These are phyloP conservation scores for Trissonchulus latispiculum DNA, from an alignment of 2,888 invertebrate genomes.

Conservation along the genomic window DNA sequence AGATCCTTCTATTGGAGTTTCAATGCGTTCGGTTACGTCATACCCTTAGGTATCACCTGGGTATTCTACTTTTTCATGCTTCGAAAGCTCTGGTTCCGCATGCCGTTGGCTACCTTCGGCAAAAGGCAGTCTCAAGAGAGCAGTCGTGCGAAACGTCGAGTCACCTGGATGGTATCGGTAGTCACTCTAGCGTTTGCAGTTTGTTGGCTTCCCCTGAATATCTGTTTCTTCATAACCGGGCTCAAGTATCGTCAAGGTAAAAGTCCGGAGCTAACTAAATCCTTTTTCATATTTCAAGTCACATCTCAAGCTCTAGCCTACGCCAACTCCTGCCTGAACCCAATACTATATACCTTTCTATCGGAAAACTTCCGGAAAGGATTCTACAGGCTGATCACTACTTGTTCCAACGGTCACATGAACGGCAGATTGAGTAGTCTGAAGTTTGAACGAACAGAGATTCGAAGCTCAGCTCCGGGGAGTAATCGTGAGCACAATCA, in stretches of 20 bases:
- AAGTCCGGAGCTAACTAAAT: constrained; percentile 22
- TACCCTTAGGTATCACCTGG: constrained; percentile 74
- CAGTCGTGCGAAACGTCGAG: constrained; percentile 70
- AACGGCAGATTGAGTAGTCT: neutral
- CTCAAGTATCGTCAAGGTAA: neutral
- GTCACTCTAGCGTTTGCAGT: constrained; percentile 67
- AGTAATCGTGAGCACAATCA: neutral
- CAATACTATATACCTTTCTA: constrained; percentile 82
- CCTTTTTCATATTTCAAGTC: constrained; percentile 15
- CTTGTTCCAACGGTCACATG: neutral
- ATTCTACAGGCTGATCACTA: constrained; percentile 52
- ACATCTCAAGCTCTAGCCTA: constrained; percentile 56
- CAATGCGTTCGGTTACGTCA: constrained; percentile 73
- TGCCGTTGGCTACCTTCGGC: neutral
- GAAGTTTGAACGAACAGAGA: neutral
- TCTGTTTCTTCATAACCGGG: constrained; percentile 48
- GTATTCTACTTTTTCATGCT: constrained; percentile 80
- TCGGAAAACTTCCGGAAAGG: constrained; percentile 88
- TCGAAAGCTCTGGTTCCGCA: constrained; percentile 62
- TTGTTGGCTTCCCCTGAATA: constrained; percentile 87
- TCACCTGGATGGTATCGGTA: constrained; percentile 73
- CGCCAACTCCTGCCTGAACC: constrained; percentile 87
- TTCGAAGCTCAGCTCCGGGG: neutral
- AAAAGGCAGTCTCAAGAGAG: constrained; percentile 57
- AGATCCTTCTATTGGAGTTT: constrained; percentile 58